Conservation (phyloP, 2,888 invertebrate genomes). For the Drosophila testacea region DNA sequence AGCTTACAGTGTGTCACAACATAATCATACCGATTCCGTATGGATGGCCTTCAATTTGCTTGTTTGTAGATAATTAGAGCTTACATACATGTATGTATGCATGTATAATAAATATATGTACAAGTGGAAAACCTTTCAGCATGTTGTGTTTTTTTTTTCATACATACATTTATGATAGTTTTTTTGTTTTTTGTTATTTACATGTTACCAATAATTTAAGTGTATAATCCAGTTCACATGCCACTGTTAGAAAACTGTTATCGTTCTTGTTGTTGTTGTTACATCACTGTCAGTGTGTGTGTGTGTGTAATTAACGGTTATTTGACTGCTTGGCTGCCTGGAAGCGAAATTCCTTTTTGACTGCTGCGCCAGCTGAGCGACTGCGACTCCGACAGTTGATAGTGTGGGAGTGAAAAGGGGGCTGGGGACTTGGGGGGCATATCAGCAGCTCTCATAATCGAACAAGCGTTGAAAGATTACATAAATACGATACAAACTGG, state of each 20-base stretch:
- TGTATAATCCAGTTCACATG: conserved; percentile 58
- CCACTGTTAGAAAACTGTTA: conserved; percentile 32
- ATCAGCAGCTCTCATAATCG: conserved; percentile 31
- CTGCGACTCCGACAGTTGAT: not conserved
- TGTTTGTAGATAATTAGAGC: conserved; percentile 63
- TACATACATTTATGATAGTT: not conserved
- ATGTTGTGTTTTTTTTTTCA: conserved; percentile 17
- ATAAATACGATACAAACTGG: conserved; percentile 30
- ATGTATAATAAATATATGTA: not conserved
- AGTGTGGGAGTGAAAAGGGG: not conserved
- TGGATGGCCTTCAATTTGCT: conserved; percentile 38
- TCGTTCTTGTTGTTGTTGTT: conserved; percentile 34
- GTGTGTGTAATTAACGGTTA: conserved; percentile 7
- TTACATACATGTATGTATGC: conserved; percentile 6
- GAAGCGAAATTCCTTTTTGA: conserved; percentile 13
- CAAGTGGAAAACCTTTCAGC: conserved; percentile 18
- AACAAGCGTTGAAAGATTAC: conserved; percentile 31
- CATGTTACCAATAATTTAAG: conserved; percentile 33
- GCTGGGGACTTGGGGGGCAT: not conserved
- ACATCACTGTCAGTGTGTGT: conserved; percentile 23
- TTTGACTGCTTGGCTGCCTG: conserved; percentile 10
- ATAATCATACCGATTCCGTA: conserved; percentile 28
- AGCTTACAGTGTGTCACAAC: conserved; percentile 4
- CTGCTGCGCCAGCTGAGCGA: conserved; percentile 15
- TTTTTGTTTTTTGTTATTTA: conserved; percentile 40